These are phyloP conservation scores for Oostethus manadensis DNA, from an alignment of 2,113 vertebrate genomes.

Conservation along the genomic window DNA sequence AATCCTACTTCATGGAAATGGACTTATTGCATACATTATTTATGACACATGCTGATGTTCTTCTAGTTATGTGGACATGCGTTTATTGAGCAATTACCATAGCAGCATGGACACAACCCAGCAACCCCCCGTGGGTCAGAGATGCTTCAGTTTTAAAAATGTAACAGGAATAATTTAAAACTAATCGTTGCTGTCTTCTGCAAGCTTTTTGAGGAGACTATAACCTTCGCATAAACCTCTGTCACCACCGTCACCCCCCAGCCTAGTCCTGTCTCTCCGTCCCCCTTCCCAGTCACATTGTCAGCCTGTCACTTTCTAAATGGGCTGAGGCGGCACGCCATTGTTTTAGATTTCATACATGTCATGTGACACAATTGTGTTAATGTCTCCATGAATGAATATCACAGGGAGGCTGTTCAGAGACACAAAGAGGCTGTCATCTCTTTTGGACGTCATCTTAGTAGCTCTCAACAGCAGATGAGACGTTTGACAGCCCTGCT, in stretches of 20 bases:
- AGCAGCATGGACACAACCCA: too few relatives aligned
- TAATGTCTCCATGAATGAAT: constrained; percentile 56
- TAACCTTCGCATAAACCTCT: constrained; percentile 25
- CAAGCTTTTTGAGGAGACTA: background rate
- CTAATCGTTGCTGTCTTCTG: background rate
- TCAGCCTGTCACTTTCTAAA: constrained; percentile 48
- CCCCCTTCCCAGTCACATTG: constrained; percentile 25
- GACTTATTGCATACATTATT: too few relatives aligned
- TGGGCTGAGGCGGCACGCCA: constrained; percentile 29
- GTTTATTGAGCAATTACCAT: too few relatives aligned
- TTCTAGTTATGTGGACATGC: too few relatives aligned
- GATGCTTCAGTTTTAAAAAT: too few relatives aligned
- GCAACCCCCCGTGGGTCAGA: too few relatives aligned
- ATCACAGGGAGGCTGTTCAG: constrained; percentile 46
- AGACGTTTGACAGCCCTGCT: constrained; percentile 44
- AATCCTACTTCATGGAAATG: too few relatives aligned
- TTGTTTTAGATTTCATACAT: constrained; percentile 66
- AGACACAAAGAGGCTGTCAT: constrained; percentile 63
- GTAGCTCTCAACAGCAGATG: constrained; percentile 43
- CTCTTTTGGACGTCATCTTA: constrained; percentile 48
- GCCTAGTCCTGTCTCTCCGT: constrained; percentile 16
- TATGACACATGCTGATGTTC: too few relatives aligned
- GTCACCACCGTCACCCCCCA: constrained; percentile 24
- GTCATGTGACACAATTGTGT: constrained; percentile 63
- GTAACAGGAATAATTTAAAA: background rate